Base-by-base conservation (phyloP, 37 sponge, comb jelly and placozoan species). In the Eunapius fragilis region DNA sequence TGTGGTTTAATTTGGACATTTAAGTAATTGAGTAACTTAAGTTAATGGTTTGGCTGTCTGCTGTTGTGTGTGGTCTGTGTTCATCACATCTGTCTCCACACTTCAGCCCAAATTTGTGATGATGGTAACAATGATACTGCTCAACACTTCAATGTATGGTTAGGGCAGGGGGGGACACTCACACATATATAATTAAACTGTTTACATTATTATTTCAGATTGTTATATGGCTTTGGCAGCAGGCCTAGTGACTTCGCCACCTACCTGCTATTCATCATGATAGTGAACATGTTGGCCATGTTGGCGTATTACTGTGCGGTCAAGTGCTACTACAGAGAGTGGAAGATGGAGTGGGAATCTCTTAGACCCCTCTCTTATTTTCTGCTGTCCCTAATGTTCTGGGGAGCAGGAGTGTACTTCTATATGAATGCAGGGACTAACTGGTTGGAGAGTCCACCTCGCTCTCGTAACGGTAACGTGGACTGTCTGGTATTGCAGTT, bases 401-500 rank as follows among this genome's bases (percentile, higher is more conserved):
- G 84, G 84, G 33, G 27, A 25, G 13, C 36, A 25, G 89, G 80
- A 11, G 24, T 86, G 2, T 33, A n/a, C 67, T 78, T 71, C 80
- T 86, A 86, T 58, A 2, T 58, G 19, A 17, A 17, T 58, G 58
- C 58, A 13, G 58, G 19, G 19, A 58, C 58, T 11, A 17, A 58
- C 67, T 80, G 28, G 30, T 17, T 67, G 80, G 22, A 80, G 67
- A 67, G 35, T 11, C 87, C 94, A 35, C 75, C 94, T 25, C 25
- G 19, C 26, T 93, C 94, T 3, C 69, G 94, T 23, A 58, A 83
- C 23, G 35, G 72, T 17, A 93, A 93, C 69, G 3, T 58, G 6
- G 84, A 89, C 31, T 93, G 94, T 36, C 11, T 83, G 7, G 45
- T 90, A n/a, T 76, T 91, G 6, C 87, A 73, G 25, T 95, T 95